Evolutionary conservation across 2,888 invertebrate species (phyloP).

Genomic region (Amphipoea oculea): DNA sequence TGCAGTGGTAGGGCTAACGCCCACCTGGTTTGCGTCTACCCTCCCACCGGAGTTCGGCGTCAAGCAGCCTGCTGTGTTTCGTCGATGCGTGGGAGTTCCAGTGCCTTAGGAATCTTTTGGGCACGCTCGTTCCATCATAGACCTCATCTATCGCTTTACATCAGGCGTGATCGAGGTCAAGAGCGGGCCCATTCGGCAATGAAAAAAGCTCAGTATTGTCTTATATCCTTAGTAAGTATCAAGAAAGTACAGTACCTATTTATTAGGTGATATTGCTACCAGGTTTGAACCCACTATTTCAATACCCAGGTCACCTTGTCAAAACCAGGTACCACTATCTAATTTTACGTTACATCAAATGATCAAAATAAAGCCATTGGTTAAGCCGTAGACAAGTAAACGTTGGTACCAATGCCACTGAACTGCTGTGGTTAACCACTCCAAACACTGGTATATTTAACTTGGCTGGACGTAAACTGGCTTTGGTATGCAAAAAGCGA

Average conservation of each 20-base stretch:
- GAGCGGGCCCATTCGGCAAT: no score
- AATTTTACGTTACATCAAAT: neutral
- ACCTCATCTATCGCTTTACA: no score
- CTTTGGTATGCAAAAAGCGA: conserved; percentile 60
- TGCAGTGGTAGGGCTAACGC: no score
- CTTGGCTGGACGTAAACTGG: conserved; percentile 40
- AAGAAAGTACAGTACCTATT: neutral
- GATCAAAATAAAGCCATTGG: conserved; percentile 24
- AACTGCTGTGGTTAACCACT: conserved; percentile 60
- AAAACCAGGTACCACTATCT: neutral
- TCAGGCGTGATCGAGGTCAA: no score
- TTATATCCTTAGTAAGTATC: neutral
- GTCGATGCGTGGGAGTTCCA: no score
- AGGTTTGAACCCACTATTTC: neutral
- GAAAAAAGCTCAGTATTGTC: neutral
- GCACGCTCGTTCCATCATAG: no score
- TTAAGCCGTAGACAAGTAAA: conserved; percentile 39
- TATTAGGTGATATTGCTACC: neutral
- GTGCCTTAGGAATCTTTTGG: no score
- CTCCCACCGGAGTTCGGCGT: no score
- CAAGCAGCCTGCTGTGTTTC: no score
- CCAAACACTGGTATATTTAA: conserved; percentile 57
- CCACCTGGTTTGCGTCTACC: no score
- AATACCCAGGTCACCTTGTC: neutral
- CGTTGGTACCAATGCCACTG: conserved; percentile 44